Evolutionary conservation across 2,113 vertebrate genomes (phyloP).

Genomic region (Chaetodon auriga): DNA sequence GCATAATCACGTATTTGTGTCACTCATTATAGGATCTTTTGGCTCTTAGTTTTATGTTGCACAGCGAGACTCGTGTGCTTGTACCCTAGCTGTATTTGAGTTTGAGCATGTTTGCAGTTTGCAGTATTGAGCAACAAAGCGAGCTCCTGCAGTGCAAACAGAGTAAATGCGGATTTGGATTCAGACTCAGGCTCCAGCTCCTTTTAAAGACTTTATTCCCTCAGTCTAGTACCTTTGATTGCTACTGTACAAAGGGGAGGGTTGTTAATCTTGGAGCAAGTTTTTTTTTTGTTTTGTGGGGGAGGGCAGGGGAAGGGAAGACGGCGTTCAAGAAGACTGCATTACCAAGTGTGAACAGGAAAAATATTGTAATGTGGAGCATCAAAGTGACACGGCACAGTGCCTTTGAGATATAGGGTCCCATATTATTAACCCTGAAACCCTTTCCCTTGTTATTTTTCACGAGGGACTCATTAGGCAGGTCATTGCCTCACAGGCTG

Average conservation of each 20-base stretch:
- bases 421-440: constrained; percentile 62
- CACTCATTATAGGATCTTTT: constrained; percentile 23
- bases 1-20: constrained; percentile 1
- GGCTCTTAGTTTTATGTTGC: background rate
- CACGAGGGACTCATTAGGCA: constrained; percentile 58
- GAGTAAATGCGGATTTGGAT: constrained; percentile 57
- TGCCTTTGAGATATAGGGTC: constrained; percentile 36
- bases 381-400: constrained; percentile 64
- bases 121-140: constrained; percentile 57
- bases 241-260: constrained; percentile 61
- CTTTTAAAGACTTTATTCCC: constrained; percentile 68
- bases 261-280: constrained; percentile 49
- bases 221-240: constrained; percentile 69
- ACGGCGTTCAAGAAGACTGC: constrained; percentile 48
- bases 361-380: constrained; percentile 45
- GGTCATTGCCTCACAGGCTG: constrained; percentile 60
- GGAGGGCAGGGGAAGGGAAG: background rate
- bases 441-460: constrained; percentile 50
- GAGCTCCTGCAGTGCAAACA: constrained; percentile 54
- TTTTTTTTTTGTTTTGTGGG: background rate
- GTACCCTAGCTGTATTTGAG: constrained; percentile 19
- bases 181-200: constrained; percentile 38
- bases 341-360: constrained; percentile 52
- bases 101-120: constrained; percentile 46
- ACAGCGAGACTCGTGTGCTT: constrained; percentile 15